A percentile compares a stretch with the other conserved stretches of the same genome.
phyloP scores from a whole-genome alignment of 2,888 invertebrate genomes.

The Papilio elwesi region DNA sequence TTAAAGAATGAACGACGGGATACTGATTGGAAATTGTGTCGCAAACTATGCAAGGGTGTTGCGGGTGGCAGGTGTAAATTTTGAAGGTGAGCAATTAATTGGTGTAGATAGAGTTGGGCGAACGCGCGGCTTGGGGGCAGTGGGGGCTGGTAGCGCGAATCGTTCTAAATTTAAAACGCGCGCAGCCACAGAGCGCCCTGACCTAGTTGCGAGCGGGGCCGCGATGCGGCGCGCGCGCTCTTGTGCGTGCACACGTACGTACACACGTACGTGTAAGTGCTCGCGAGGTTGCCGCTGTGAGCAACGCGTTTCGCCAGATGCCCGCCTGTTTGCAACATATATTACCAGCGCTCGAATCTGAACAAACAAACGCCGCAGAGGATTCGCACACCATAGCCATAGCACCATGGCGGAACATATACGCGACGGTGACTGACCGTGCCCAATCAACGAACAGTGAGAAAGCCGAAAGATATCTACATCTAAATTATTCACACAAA shows the following conservation, averaged over 20 bases:
- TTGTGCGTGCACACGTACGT: slow-evolving; percentile 69
- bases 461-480: not conserved
- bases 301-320: slow-evolving; percentile 81
- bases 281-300: slow-evolving; percentile 65
- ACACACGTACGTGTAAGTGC: slow-evolving; percentile 40
- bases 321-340: slow-evolving; percentile 76
- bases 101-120: slow-evolving; percentile 61
- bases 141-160: slow-evolving; percentile 69
- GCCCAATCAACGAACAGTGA: not conserved
- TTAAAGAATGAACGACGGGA: not conserved
- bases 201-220: slow-evolving; percentile 83
- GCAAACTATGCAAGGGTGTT: slow-evolving; percentile 13
- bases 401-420: not conserved
- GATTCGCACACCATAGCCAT: slow-evolving; percentile 19
- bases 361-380: slow-evolving; percentile 48
- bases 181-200: slow-evolving; percentile 83
- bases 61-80: slow-evolving; percentile 52
- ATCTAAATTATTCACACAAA: not conserved
- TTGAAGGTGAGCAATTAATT: slow-evolving; percentile 66
- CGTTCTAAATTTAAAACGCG: slow-evolving; percentile 83
- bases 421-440: not conserved
- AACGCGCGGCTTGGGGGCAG: slow-evolving; percentile 63
- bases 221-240: slow-evolving; percentile 80
- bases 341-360: slow-evolving; percentile 57
- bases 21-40: slow-evolving; percentile 5